Evolutionary conservation across 2,797 vertebrate species (phyloP), one percentile per base, ranked within the genome.

Genomic region (Helarctos malayanus): DNA sequence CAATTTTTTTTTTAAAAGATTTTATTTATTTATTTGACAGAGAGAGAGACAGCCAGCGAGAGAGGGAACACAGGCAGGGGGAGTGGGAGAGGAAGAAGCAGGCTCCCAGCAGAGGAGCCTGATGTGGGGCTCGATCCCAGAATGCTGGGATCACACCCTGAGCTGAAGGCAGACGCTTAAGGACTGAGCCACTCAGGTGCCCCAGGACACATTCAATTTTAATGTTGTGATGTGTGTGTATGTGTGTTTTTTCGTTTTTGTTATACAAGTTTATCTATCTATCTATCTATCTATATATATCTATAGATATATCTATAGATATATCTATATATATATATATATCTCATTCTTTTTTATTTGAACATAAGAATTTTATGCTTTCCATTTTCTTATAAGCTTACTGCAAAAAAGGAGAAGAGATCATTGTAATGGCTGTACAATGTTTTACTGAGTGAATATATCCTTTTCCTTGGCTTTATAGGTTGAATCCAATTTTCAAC

Each of bases 301-400:
- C 3, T 38, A 35, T 2, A 49, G 3, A 21, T 29, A 71, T 73
- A 29, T 35, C 3, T 3, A 35, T 78, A 11, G 21, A 29, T 9
- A 35, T n/a, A 73, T 8, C 5, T 29, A 61, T 29, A 71, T 73
- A 29, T 78, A 11, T n/a, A 29, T 9, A 35, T n/a, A 73, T 8
- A 61, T 94, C 78, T 68, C 19, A 65, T 86, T 69, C 19, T 41
- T 90, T 89, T 84, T 69, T 41, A 76, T 81, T 32, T 94, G n/a
- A 75, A 38, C 4, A 12, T 63, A 82, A 71, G 14, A 41, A 47
- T 57, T 83, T 87, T 45, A 18, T 89, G 25, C 52, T 90, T 90
- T 45, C 0, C 9, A 49, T 45, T 94, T 81, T n/a, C 41, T 97
- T 76, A 35, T 73, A 96, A 86, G 8, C 75, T 71, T 69, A 23